A percentile compares a stretch with the other conserved stretches of the same genome.
Conservation (phyloP, 2,888 invertebrate species). For the Bombylius major region DNA sequence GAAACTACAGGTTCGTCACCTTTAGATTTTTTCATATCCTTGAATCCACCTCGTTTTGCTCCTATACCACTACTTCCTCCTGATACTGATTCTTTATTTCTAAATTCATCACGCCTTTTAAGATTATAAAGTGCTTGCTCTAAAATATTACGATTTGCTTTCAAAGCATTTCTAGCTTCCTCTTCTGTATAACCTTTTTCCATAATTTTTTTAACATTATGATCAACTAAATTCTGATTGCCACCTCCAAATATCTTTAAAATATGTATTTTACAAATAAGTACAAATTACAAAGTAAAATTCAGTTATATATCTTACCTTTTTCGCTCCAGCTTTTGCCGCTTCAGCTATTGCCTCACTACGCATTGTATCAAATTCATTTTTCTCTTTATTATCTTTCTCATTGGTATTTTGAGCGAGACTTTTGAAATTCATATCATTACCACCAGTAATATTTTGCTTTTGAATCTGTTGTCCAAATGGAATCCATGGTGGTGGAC, state of each 20-base stretch:
- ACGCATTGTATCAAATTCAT: conserved; percentile 79
- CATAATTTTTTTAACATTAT: conserved; percentile 64
- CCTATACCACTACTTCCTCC: conserved; percentile 11
- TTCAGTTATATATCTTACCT: conserved; percentile 26
- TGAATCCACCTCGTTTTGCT: conserved; percentile 10
- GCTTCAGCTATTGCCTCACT: conserved; percentile 85
- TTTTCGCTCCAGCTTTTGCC: conserved; percentile 49
- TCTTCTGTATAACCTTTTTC: conserved; percentile 67
- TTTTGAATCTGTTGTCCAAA: conserved; percentile 68
- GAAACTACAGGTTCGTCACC: conserved; percentile 45
- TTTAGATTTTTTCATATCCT: conserved; percentile 16
- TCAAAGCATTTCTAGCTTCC: conserved; percentile 61
- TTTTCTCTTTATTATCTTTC: conserved; percentile 48
- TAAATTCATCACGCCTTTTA: conserved; percentile 44
- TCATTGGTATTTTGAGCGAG: conserved; percentile 46
- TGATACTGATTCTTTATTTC: conserved; percentile 17
- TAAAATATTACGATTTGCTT: conserved; percentile 57
- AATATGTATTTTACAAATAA: background rate
- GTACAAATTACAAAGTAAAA: conserved; percentile 16
- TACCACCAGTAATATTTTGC: conserved; percentile 31
- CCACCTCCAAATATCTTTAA: conserved; percentile 48
- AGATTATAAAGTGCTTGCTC: conserved; percentile 56
- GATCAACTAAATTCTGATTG: conserved; percentile 54
- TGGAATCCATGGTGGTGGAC: conserved; percentile 84
- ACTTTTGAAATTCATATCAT: conserved; percentile 58